Conservation (phyloP, 1,140 invertebrate species). For the Eulimnadia texana region DNA sequence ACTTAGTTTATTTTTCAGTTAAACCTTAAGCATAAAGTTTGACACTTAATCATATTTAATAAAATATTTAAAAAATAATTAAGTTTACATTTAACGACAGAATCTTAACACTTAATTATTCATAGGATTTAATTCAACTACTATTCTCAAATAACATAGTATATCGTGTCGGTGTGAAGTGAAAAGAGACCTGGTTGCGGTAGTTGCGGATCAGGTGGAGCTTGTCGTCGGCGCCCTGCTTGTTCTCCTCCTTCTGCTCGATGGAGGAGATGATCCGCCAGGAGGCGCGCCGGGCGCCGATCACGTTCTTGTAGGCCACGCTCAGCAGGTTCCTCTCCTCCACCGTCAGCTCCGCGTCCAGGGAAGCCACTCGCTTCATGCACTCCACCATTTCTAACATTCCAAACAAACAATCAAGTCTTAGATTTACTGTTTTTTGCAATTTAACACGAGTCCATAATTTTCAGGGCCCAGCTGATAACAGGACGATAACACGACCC, state of each 20-base stretch:
- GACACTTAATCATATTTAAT: neutral
- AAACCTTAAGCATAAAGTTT: too few relatives aligned
- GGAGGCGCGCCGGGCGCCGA: slow-evolving; percentile 85
- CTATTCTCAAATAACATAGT: neutral
- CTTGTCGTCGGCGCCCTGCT: slow-evolving; percentile 72
- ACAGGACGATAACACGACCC: too few relatives aligned
- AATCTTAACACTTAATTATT: neutral
- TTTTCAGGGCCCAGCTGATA: too few relatives aligned
- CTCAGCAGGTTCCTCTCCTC: slow-evolving; percentile 93
- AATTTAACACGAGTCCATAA: too few relatives aligned
- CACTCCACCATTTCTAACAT: slow-evolving; percentile 53
- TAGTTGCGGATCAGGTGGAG: slow-evolving; percentile 86
- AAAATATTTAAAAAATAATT: neutral
- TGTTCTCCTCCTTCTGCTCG: slow-evolving; percentile 74
- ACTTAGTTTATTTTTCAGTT: neutral
- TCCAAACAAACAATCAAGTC: slow-evolving; percentile 14
- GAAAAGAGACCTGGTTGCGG: slow-evolving; percentile 71
- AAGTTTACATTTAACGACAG: neutral
- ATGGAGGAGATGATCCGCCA: slow-evolving; percentile 96
- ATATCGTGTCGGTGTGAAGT: slow-evolving; percentile 15
- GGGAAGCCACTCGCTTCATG: slow-evolving; percentile 51
- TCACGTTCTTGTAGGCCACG: slow-evolving; percentile 98
- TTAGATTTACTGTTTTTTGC: too few relatives aligned
- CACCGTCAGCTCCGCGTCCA: slow-evolving; percentile 76
- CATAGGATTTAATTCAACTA: neutral